Conservation (phyloP, 1,140 invertebrate species). For the Chelonus insularis region DNA sequence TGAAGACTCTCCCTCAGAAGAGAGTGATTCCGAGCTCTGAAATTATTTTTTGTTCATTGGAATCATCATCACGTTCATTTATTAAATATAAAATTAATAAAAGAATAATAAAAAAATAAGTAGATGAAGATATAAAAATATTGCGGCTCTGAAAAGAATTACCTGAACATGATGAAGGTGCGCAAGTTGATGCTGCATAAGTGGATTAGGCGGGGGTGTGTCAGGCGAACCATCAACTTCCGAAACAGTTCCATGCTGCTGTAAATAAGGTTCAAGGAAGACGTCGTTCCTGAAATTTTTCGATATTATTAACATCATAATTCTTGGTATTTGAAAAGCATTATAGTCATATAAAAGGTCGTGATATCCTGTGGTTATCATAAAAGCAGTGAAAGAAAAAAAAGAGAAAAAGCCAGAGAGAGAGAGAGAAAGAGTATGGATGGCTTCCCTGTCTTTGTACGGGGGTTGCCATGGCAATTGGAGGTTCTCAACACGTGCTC, state of each 20-base stretch:
- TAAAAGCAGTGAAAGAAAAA: not conserved
- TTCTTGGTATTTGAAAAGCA: constrained; percentile 1
- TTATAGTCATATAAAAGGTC: constrained; percentile 2
- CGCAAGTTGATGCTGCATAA: constrained; percentile 54
- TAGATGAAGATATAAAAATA: not conserved
- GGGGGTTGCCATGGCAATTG: constrained; percentile 37
- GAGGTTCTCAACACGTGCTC: constrained; percentile 40
- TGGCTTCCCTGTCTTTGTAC: constrained; percentile 29
- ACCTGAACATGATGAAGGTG: constrained; percentile 60
- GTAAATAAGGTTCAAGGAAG: constrained; percentile 57
- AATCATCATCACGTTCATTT: too few relatives aligned
- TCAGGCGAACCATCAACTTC: constrained; percentile 54
- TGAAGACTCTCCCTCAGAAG: constrained; percentile 48
- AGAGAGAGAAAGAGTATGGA: constrained; percentile 16
- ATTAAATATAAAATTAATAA: too few relatives aligned
- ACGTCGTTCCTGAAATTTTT: constrained; percentile 55
- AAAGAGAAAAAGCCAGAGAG: constrained; percentile 14
- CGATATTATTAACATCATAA: constrained; percentile 9
- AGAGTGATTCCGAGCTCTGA: constrained; percentile 57
- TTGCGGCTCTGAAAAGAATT: constrained; percentile 19
- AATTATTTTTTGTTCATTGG: too few relatives aligned
- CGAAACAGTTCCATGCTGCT: constrained; percentile 51
- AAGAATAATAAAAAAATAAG: not conserved
- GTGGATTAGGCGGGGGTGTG: constrained; percentile 54
- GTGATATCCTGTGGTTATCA: not conserved